Base-by-base conservation (phyloP, 2,113 vertebrate genomes). In the Hiodon alosoides region DNA sequence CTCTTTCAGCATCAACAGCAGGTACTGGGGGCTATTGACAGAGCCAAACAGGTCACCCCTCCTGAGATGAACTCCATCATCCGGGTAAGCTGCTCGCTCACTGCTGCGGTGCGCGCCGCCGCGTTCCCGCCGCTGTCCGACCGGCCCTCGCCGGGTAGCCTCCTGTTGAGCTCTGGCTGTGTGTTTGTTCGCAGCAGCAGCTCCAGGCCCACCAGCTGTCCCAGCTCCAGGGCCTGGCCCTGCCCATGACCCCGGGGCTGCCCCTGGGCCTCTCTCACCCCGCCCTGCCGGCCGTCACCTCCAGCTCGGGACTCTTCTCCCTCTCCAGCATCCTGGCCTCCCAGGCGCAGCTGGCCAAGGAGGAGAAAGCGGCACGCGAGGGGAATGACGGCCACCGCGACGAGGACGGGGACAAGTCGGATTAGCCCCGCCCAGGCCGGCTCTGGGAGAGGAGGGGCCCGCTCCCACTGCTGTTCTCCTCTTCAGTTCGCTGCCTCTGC, bases 61-160 rank as follows among this genome's bases (percentile, higher is more conserved):
- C 96, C 96, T 0, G 96, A 99, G 84, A 94, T 99, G 89, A 99
- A 98, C 90, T 98, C 97, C 84, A 98, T 98, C 88, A 99, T 98
- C 88, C 92, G 97, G 81, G 97, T 99, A 91, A 69, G 11, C 6
- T 55, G 47, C 10, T 55, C 50, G 57, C 2, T 67, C 62, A 2
- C 9, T 31, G 3, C 9, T 0, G 3, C 65, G 4, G 0, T 8
- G 8, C 16, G 53, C n/a, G 3, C 10, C 1, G 51, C 53, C 53
- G 4, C 9, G 69, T 16, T 13, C 4, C 68, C 16, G 11, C 50
- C 48, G 13, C 50, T 2, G 47, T 52, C 51, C 14, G 47, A 13
- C 67, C n/a, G 13, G 9, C 7, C 60, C 14, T 60, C 13, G 47
- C 14, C 59, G 7, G 65, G 9, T 52, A 46, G 31, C 6, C 48